Evolutionary conservation across 2,888 invertebrate species (phyloP).

Genomic region (Agrotis clavis): DNA sequence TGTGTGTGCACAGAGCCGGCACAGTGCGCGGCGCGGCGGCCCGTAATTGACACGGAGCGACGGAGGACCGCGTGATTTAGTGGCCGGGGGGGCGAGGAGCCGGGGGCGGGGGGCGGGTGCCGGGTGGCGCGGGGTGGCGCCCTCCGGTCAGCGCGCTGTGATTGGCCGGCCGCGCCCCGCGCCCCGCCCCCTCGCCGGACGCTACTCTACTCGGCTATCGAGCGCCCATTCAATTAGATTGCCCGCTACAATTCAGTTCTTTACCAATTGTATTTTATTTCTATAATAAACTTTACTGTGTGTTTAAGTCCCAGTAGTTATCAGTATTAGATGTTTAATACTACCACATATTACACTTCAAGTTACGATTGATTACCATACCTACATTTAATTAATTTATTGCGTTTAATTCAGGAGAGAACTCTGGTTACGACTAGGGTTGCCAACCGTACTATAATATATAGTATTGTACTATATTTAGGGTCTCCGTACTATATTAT

Average conservation of each 20-base stretch:
- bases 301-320: neutral
- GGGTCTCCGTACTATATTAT: too few species aligned
- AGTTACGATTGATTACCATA: too few species aligned
- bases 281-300: neutral
- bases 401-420: too few species aligned
- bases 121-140: constrained; percentile 65
- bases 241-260: neutral
- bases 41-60: constrained; percentile 70
- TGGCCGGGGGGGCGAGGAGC: constrained; percentile 62
- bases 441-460: too few species aligned
- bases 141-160: constrained; percentile 61
- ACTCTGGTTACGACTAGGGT: too few species aligned
- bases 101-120: constrained; percentile 57
- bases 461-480: too few species aligned
- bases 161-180: constrained; percentile 36
- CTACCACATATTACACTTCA: too few species aligned
- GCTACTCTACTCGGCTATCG: constrained; percentile 8
- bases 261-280: constrained; percentile 1
- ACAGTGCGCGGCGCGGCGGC: constrained; percentile 20
- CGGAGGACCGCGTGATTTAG: constrained; percentile 66
- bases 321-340: too few species aligned
- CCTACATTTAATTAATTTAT: too few species aligned
- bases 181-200: constrained; percentile 36
- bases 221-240: constrained; percentile 23
- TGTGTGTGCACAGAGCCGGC: constrained; percentile 3